Evolutionary conservation across 1,140 invertebrate species (phyloP), one percentile per base, ranked within the genome.

Genomic region (Thaumetopoea pityocampa): DNA sequence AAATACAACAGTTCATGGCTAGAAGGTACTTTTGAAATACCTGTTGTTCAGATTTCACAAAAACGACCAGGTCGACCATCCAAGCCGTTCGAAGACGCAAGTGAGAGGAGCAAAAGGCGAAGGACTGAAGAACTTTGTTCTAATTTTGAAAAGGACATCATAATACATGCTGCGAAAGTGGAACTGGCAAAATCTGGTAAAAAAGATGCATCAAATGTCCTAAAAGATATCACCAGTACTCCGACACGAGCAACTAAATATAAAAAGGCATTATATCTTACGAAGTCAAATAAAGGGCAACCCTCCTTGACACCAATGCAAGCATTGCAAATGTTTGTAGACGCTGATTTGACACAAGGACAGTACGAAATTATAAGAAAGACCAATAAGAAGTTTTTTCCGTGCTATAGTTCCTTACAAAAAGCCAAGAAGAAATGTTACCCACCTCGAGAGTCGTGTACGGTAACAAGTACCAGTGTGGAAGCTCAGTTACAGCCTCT

Each of bases 181-280:
- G 40, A 46, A 28, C 16, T 56, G 10, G 4, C 37, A 12, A 42
- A 32, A 45, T 32, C 36, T 19, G 50, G 24, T 15, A 46, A 49
- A 46, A 18, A 22, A 3, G 37, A 46, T 38, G 45, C 42, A 0
- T 58, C 50, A 3, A 35, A 41, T 10, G 26, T 53, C 0, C 37
- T 52, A 0, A 42, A 46, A 49, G 50, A 53, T 15, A 54, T 67
- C 1, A 57, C 30, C 1, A 46, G 20, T 10, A 30, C 51, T 37
- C 50, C 59, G 8, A 67, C 34, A 3, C 30, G 56, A 16, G 63
- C 56, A 41, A 51, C 17, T 7, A 64, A 63, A 18, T 67, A 60
- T 18, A 52, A 45, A 44, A 54, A 36, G 20, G 42, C 46, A 30
- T 62, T 24, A 24, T 17, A 22, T 45, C 8, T 5, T 9, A 35